Conservation (phyloP, 2,113 vertebrate genomes). For the Merops nubicus region DNA sequence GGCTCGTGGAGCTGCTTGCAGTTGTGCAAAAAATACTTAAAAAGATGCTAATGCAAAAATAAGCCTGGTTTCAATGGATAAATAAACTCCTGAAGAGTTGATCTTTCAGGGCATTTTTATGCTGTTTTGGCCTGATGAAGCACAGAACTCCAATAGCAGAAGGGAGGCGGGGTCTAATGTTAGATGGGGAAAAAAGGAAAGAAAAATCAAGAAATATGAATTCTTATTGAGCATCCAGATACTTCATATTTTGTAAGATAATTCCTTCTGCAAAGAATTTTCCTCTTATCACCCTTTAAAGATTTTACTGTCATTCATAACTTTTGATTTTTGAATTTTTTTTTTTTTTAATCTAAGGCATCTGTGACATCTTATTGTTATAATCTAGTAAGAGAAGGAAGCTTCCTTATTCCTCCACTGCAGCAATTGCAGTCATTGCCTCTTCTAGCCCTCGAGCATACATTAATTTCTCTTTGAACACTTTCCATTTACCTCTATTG, state of each 20-base stretch:
- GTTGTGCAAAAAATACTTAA: neutral
- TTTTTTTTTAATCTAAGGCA: neutral
- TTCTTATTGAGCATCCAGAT: neutral
- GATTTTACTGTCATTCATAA: neutral
- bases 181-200: fast-evolving
- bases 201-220: neutral
- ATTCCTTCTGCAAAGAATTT: neutral
- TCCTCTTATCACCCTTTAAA: neutral
- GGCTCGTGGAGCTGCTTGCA: neutral
- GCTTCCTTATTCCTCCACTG: slow-evolving; percentile 6
- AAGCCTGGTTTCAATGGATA: neutral
- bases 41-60: neutral
- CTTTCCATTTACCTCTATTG: slow-evolving; percentile 54
- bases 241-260: neutral
- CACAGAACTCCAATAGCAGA: neutral
- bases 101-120: neutral
- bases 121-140: neutral
- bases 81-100: neutral
- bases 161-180: neutral
- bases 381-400: neutral
- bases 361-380: neutral
- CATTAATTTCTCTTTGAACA: slow-evolving; percentile 57
- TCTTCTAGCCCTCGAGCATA: slow-evolving; percentile 18
- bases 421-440: slow-evolving; percentile 13
- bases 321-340: neutral